Base-by-base conservation (phyloP, 2,888 invertebrate genomes). In the Prosapia bicincta region DNA sequence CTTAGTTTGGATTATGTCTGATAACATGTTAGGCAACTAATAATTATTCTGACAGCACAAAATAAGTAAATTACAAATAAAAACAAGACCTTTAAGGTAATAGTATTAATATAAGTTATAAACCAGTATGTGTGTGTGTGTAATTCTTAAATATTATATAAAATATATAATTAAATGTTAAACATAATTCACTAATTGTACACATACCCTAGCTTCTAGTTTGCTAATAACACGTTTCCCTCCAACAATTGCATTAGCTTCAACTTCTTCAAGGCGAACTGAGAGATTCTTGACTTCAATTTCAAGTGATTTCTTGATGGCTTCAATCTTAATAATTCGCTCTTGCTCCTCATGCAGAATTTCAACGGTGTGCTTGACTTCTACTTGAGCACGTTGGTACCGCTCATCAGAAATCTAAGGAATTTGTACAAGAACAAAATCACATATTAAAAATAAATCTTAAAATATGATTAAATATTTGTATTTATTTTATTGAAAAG, bases 151-250 rank as follows among this genome's bases (percentile, higher is more conserved):
- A n/a, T n/a, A n/a, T n/a, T n/a, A n/a, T n/a, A n/a, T n/a, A n/a
- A n/a, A n/a, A n/a, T n/a, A n/a, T n/a, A n/a, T n/a, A n/a, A n/a
- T n/a, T n/a, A n/a, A n/a, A n/a, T n/a, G n/a, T n/a, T n/a, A n/a
- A n/a, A n/a, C n/a, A n/a, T n/a, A n/a, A n/a, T n/a, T n/a, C n/a
- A n/a, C n/a, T n/a, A n/a, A n/a, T n/a, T n/a, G n/a, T n/a, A n/a
- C 66, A 79, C 86, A 85, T 82, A 89, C 89, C 84, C 90, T 88
- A 81, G 97, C 94, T 86, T 98, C 98, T 85, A 98, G 90, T 89
- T 98, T 98, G 91, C 96, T 94, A 89, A 98, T 97, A 88, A 97
- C 96, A 83, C 98, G 93, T 88, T 94, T 97, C 85, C 97, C 96
- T 83, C 97, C 97, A 82, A 97, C 96, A 83, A 98, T 94, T 79